phyloP scores from a whole-genome alignment of 2,797 vertebrate species.

The Cryptoprocta ferox region DNA sequence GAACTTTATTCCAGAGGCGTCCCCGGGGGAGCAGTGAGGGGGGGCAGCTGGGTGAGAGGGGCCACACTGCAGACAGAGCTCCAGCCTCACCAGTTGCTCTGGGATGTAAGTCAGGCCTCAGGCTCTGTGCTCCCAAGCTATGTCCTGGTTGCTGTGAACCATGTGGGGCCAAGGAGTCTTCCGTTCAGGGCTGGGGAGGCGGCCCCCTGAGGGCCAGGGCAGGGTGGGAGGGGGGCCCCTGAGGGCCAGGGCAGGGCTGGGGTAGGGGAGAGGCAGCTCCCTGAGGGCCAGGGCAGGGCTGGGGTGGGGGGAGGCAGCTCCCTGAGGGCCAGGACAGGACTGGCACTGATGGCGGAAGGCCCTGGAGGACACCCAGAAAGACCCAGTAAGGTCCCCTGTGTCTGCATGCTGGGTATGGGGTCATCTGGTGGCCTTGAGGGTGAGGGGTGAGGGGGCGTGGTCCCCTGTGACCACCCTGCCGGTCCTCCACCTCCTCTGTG shows the following conservation, averaged over 20 bases:
- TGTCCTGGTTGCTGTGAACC: not conserved
- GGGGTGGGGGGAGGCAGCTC: too few species aligned
- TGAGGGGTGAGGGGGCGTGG: accelerated
- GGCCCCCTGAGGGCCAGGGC: not conserved
- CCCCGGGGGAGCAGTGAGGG: not conserved
- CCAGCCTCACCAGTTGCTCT: not conserved
- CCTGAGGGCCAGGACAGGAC: not conserved
- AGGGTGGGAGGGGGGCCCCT: too few species aligned
- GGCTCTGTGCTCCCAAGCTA: not conserved
- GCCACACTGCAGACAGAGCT: accelerated
- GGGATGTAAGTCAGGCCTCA: not conserved
- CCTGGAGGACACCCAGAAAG: not conserved
- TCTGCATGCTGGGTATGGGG: not conserved
- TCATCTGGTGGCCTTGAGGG: not conserved
- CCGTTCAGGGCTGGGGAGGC: not conserved
- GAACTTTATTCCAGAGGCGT: not conserved
- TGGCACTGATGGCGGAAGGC: not conserved
- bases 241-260: too few species aligned
- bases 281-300: too few species aligned
- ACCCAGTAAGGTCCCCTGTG: not conserved
- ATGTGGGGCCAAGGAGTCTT: not conserved
- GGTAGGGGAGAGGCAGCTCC: too few species aligned
- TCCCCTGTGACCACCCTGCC: not conserved
- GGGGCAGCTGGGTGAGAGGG: not conserved
- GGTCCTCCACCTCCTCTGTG: not conserved